These are phyloP conservation scores for Xestia sexstrigata DNA, from an alignment of 2,888 invertebrate genomes.

Conservation along the genomic window DNA sequence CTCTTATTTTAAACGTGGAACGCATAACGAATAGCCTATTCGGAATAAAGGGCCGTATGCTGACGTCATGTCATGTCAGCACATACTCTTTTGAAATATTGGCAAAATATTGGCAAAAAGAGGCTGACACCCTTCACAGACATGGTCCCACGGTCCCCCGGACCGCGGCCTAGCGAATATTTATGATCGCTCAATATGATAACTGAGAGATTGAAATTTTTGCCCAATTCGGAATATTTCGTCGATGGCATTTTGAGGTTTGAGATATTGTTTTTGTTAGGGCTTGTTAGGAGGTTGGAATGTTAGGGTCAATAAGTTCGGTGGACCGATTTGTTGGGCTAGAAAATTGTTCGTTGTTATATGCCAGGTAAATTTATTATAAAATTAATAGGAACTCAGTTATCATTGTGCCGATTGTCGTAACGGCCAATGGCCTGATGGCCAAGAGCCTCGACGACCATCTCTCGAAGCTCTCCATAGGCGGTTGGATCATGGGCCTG, in stretches of 20 bases:
- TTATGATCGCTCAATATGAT: conserved; percentile 73
- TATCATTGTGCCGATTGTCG: no score
- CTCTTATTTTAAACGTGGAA: conserved; percentile 60
- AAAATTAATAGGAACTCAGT: no score
- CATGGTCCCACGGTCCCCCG: conserved; percentile 36
- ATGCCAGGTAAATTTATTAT: no score
- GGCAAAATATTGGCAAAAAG: conserved; percentile 76
- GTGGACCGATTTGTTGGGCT: not conserved
- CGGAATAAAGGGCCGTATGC: conserved; percentile 55
- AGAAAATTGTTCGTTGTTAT: not conserved
- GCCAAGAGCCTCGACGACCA: no score
- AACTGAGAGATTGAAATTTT: conserved; percentile 56
- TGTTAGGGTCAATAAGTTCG: conserved; percentile 12
- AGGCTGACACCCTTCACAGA: conserved; percentile 66
- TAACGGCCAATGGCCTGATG: no score
- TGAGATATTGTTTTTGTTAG: conserved; percentile 55
- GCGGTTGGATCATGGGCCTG: no score
- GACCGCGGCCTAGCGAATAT: conserved; percentile 70
- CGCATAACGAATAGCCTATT: conserved; percentile 56
- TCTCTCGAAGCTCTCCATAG: no score
- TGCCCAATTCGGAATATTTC: conserved; percentile 54
- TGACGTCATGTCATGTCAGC: conserved; percentile 60
- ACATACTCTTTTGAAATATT: conserved; percentile 73
- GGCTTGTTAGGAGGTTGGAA: conserved; percentile 27
- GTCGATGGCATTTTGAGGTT: conserved; percentile 41